Evolutionary conservation across 2,113 vertebrate genomes (phyloP).

Genomic region (Coracopsis vasa): DNA sequence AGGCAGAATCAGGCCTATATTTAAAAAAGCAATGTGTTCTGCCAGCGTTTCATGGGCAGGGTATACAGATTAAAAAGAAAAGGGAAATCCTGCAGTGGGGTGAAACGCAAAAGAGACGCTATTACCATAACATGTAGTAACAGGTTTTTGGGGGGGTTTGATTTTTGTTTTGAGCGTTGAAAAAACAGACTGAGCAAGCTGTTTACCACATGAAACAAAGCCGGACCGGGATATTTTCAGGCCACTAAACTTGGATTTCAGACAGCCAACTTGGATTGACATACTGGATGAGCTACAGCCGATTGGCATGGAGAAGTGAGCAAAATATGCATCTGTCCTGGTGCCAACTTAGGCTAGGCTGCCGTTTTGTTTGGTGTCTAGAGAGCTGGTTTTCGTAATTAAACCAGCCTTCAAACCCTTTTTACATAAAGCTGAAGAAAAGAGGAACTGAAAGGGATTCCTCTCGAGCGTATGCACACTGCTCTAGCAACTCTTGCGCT

Average conservation of each 20-base stretch:
- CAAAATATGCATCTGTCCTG: slow-evolving; percentile 68
- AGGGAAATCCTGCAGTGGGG: not conserved
- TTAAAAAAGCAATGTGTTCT: not conserved
- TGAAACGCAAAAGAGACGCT: not conserved
- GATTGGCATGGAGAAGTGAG: slow-evolving; percentile 63
- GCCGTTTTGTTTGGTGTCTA: slow-evolving; percentile 72
- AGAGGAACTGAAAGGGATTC: slow-evolving; percentile 69
- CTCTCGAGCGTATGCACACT: slow-evolving; percentile 50
- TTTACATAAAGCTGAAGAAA: slow-evolving; percentile 70
- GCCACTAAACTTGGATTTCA: slow-evolving; percentile 59
- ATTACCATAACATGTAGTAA: not conserved
- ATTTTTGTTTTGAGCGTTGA: slow-evolving; percentile 4
- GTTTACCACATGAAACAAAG: slow-evolving; percentile 64
- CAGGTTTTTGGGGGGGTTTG: not conserved
- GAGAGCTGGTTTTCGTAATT: slow-evolving; percentile 67
- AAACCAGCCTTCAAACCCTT: slow-evolving; percentile 65
- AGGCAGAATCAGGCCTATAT: not conserved
- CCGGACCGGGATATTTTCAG: slow-evolving; percentile 34
- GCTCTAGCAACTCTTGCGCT: slow-evolving; percentile 61
- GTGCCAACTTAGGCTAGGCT: slow-evolving; percentile 64
- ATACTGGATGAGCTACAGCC: slow-evolving; percentile 52
- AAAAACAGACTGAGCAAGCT: slow-evolving; percentile 24
- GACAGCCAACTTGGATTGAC: slow-evolving; percentile 50
- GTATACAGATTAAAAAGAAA: not conserved
- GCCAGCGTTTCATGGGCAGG: not conserved